Percentiles rank a stretch among this genome's conserved stretches.
phyloP scores from a whole-genome alignment of 2,888 invertebrate genomes.

The Xanthorhoe designata region DNA sequence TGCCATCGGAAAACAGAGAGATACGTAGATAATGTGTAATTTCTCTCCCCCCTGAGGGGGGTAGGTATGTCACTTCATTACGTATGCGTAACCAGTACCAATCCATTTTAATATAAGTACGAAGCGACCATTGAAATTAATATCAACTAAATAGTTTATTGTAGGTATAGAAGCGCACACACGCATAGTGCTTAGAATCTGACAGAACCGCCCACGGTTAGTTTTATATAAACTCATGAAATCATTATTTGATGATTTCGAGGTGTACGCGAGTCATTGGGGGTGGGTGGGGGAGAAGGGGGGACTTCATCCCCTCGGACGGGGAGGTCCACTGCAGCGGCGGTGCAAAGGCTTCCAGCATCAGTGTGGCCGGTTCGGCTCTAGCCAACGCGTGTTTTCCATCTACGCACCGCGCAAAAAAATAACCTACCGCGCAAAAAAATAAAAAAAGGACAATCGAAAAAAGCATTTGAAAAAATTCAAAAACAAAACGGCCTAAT shows the following conservation, averaged over 20 bases:
- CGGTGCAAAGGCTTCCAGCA: slow-evolving; percentile 70
- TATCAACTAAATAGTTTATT: slow-evolving; percentile 70
- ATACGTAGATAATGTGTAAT: slow-evolving; percentile 23
- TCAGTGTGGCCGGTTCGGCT: slow-evolving; percentile 84
- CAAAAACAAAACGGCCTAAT: slow-evolving; percentile 58
- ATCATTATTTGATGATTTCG: slow-evolving; percentile 85
- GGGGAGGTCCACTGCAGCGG: slow-evolving; percentile 66
- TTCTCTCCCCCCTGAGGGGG: slow-evolving; percentile 26
- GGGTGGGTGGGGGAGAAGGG: slow-evolving; percentile 62
- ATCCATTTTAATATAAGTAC: slow-evolving; percentile 60
- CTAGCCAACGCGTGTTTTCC: slow-evolving; percentile 81
- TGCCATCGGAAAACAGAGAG: slow-evolving; percentile 11
- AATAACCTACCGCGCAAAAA: slow-evolving; percentile 61
- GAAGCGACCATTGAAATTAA: slow-evolving; percentile 63
- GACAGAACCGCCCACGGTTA: slow-evolving; percentile 39
- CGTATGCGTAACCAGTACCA: slow-evolving; percentile 34
- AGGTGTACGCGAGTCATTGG: slow-evolving; percentile 75
- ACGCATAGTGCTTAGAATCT: slow-evolving; percentile 48
- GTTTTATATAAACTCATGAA: slow-evolving; percentile 81
- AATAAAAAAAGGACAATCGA: slow-evolving; percentile 49
- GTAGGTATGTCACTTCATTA: slow-evolving; percentile 31
- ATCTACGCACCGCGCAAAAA: slow-evolving; percentile 82
- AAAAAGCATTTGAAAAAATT: slow-evolving; percentile 48
- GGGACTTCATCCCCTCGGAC: slow-evolving; percentile 60
- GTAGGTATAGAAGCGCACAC: slow-evolving; percentile 57